phyloP scores from a whole-genome alignment of 2,797 vertebrate species.

The Protosalanx chinensis region DNA sequence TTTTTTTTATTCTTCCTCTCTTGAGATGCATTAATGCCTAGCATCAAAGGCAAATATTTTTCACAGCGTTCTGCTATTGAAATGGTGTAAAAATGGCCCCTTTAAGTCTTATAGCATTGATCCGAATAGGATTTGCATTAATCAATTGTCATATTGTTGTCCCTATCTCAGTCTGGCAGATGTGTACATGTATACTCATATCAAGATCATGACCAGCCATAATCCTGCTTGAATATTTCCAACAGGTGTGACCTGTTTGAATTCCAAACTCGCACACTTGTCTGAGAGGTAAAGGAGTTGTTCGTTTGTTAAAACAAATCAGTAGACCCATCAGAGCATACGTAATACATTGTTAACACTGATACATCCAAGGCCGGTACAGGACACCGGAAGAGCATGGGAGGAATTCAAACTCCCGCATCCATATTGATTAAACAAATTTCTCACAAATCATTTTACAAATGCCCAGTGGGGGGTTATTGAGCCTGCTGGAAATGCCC shows the following conservation, averaged over 20 bases:
- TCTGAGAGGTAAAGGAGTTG: conserved; percentile 18
- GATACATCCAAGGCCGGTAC: conserved; percentile 40
- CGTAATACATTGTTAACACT: neutral
- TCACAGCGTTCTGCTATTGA: too few species aligned
- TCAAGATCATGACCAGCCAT: neutral
- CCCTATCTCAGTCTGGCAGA: neutral
- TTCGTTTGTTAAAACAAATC: conserved; percentile 3
- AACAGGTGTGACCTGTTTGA: conserved; percentile 39
- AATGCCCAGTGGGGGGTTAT: conserved; percentile 90
- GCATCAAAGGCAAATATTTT: conserved; percentile 1
- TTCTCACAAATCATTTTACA: conserved; percentile 99
- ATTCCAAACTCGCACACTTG: conserved; percentile 1
- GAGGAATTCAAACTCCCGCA: conserved; percentile 72
- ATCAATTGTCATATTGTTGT: neutral
- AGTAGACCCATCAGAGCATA: neutral
- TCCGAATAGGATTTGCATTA: neutral
- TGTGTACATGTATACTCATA: neutral
- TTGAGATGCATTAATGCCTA: neutral
- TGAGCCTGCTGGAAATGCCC: conserved; percentile 80
- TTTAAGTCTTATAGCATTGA: neutral
- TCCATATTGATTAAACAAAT: conserved; percentile 98
- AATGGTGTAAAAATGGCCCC: neutral
- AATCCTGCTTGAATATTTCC: neutral
- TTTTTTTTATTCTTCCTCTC: conserved; percentile 1
- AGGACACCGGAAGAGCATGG: conserved; percentile 50